Percentiles rank a stretch among this genome's conserved stretches.
Evolutionary conservation across 2,797 vertebrate species (phyloP).

Genomic region (Hoplostethus mediterraneus): DNA sequence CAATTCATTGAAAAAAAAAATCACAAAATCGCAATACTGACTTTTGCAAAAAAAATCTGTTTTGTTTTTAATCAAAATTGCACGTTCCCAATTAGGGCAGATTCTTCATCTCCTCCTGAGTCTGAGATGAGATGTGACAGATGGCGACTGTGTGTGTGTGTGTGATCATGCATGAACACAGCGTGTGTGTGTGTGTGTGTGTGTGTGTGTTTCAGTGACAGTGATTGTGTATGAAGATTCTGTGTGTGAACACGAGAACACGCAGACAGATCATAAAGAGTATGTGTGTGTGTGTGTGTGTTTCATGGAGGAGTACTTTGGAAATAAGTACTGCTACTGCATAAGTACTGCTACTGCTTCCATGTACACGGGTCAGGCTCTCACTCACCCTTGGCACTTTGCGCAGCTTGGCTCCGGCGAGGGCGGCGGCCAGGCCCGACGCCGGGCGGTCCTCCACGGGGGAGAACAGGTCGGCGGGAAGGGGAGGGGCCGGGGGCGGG

Average conservation of each 20-base stretch:
- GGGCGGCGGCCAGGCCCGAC: slow-evolving; percentile 94
- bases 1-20: too few species aligned
- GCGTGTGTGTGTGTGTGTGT: slow-evolving; percentile 9
- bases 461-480: slow-evolving; percentile 90
- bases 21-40: too few species aligned
- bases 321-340: too few species aligned
- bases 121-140: slow-evolving; percentile 39
- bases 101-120: not conserved
- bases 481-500: slow-evolving; percentile 89
- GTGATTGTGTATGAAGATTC: slow-evolving; percentile 8
- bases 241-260: not conserved
- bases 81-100: too few species aligned
- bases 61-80: too few species aligned
- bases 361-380: too few species aligned
- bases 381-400: slow-evolving; percentile 97
- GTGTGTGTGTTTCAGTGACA: slow-evolving; percentile 20
- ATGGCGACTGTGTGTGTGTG: slow-evolving; percentile 40
- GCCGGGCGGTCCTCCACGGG: slow-evolving; percentile 89
- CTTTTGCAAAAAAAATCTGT: too few species aligned
- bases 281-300: not conserved
- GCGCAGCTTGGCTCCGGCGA: slow-evolving; percentile 95
- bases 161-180: slow-evolving; percentile 15
- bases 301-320: not conserved
- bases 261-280: not conserved
- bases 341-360: too few species aligned